Base-by-base conservation (phyloP, 2,888 invertebrate species). In the Myathropa florea region DNA sequence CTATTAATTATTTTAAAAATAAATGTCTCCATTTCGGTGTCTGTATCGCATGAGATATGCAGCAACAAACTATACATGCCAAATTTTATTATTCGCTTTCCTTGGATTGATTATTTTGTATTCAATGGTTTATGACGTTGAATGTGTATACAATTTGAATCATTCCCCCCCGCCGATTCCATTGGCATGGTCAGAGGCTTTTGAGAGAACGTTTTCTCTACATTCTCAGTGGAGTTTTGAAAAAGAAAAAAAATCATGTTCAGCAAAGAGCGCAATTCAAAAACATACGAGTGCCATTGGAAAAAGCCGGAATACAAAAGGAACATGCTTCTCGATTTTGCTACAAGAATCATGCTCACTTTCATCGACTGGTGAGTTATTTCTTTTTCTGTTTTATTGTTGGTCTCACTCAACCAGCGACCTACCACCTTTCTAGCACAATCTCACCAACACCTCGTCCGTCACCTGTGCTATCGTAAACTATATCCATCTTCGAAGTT, bases 391-490 rank as follows among this genome's bases (percentile, higher is more conserved):
- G n/a, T 82, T 73, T n/a, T 24, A 53, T 18, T 60, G 18, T 21
- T 30, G 30, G n/a, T n/a, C 30, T 33, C 33, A 12, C 33, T 12
- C 10, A 33, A 33, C 23, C n/a, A n/a, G n/a, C 28, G 65, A 36
- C 57, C 24, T 67, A 21, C 21, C 53, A 65, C 18, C 57, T 57
- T 14, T 23, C 57, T 7, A 67, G n/a, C 59, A 21, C 60, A 26
- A 46, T 18, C 23, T 10, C 64, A 39, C 65, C 70, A 71, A 55
- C 61, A 7, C 53, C 36, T 36, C 21, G 30, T 24, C 63, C 76
- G 36, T 77, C 72, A 85, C 82, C 82, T 85, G 85, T 81, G 71
- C 65, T 71, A 80, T 80, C 70, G 59, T 61, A 68, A 61, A 55
- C 53, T 70, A 39, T 55, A 70, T 36, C 57, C 64, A 28, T 46